Evolutionary conservation across 2,888 invertebrate species (phyloP), one percentile per base, ranked within the genome.

Genomic region (Drosophila paramelanica): DNA sequence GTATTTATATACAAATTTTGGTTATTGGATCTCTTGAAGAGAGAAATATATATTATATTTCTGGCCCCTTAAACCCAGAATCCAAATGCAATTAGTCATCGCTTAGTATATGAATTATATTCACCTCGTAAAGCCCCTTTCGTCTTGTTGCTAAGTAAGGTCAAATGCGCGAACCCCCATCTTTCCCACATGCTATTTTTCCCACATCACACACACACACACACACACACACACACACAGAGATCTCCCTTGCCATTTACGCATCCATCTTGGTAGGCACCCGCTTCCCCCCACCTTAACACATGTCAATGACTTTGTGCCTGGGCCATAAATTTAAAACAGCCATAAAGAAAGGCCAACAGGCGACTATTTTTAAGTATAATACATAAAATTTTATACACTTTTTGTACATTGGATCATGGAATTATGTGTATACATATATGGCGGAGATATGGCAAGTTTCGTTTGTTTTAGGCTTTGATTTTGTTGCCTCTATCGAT

Each of bases 241-340:
- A 61, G 55, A 79, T 61, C 70, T 68, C 42, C 58, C 50, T 55
- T 50, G 57, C 46, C 50, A 47, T 60, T 77, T 61, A 47, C 55
- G 43, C 33, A 58, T 33, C 27, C 64, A 64, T 50, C 43, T 64
- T 27, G 20, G 17, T 17, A 17, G 42, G 45, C 58, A 57, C 41
- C 46, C 45, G 14, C 57, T 11, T 39, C 31, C 39, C 39, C 39
- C 42, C 31, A 25, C 50, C 47, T 31, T 23, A 59, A 46, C 65
- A 71, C 60, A 77, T 81, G 81, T 87, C 81, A 83, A 77, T 81
- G 81, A 87, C 81, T 81, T 75, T 69, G 60, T 43, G 51, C 39
- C 39, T 45, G 49, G 61, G 72, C 74, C 74, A 83, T 81, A 86
- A 81, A 81, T 86, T 83, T 51, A 67, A 55, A 52, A 65, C 62